Conservation (phyloP, 2,113 vertebrate species). For the Empidonax traillii region DNA sequence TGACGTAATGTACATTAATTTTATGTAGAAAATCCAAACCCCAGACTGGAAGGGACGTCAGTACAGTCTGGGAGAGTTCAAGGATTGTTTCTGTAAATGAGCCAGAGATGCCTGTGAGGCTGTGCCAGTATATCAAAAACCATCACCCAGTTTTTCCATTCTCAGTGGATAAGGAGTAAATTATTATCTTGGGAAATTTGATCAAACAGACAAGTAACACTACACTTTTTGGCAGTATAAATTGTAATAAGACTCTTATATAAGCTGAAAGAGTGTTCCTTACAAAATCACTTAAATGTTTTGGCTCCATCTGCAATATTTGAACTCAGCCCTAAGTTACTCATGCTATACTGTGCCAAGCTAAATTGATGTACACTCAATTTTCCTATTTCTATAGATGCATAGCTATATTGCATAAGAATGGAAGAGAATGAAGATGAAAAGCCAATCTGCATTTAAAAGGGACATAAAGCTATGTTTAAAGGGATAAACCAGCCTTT, state of each 20-base stretch:
- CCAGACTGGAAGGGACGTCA: neutral
- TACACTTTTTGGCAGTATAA: neutral
- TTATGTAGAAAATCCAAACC: neutral
- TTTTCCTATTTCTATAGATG: neutral
- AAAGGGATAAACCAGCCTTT: neutral
- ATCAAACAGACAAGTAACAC: neutral
- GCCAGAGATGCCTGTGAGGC: neutral
- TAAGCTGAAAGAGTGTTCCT: neutral
- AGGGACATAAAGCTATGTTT: neutral
- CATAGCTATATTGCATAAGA: neutral
- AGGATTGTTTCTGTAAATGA: neutral
- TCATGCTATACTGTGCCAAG: neutral
- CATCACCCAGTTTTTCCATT: neutral
- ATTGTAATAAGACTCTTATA: neutral
- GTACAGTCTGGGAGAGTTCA: neutral
- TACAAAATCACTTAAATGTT: neutral
- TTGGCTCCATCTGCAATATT: slow-evolving; percentile 8
- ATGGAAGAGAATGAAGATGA: neutral
- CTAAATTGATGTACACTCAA: neutral
- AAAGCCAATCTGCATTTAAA: slow-evolving; percentile 6
- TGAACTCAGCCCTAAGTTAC: neutral
- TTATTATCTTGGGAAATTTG: neutral
- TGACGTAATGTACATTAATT: neutral
- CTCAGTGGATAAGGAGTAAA: neutral
- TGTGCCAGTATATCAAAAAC: neutral